Base-by-base conservation (phyloP, 2,888 invertebrate species). In the Bombylius discolor region DNA sequence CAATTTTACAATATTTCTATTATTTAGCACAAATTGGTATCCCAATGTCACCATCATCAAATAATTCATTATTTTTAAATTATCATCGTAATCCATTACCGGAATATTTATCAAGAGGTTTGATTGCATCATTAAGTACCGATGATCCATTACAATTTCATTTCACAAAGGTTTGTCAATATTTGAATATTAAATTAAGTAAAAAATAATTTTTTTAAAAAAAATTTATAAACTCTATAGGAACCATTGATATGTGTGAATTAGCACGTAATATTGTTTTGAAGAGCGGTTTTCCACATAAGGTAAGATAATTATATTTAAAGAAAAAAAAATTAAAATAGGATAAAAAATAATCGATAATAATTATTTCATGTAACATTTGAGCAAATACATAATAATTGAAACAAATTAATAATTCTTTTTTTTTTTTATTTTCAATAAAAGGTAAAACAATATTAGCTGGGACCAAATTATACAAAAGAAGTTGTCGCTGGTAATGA, bases 111-210 rank as follows among this genome's bases (percentile, higher is more conserved):
- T 91, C 94, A 4, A 79, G 97, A 61, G 99, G 99, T 0, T 81
- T 99, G 49, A 85, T 89, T 67, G 85, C 99, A 64, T 96, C 95
- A 49, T 80, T 99, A 59, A 96, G 95, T 12, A 97, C 98, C 0
- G 99, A 99, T 72, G 99, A 99, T 77, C 99, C 99, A 1, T 77
- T 99, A 62, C 98, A 99, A 77, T 99, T 99, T 76, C 99, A 99
- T 77, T 99, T 98, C 73, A 99, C 99, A 58, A 99, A 98, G 81
- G 90, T 87, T 64, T 58, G 60, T 50, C 4, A 14, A 46, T 47
- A 48, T 13, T 53, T 39, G 34, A 54, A 23, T 23, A 23, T 23
- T 23, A 23, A 23, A 23, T 23, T 23, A 23, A 23, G 23, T 23
- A 23, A 23, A 23, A 23, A 23, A 3, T 1, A 23, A 2, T 23